phyloP scores from a whole-genome alignment of 2,888 invertebrate genomes.

The Gymnoscelis rufifasciata region DNA sequence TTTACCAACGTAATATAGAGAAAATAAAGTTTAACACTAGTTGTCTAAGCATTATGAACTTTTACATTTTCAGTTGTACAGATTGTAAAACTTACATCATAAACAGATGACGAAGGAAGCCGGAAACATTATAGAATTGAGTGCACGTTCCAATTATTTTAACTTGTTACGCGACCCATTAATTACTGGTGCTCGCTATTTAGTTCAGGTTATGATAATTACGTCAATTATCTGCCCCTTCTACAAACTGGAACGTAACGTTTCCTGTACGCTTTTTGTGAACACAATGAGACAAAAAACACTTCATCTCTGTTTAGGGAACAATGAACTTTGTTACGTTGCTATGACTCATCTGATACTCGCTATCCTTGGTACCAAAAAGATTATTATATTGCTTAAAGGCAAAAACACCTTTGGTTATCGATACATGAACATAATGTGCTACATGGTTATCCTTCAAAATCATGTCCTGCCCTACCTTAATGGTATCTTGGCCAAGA shows the following conservation, averaged over 20 bases:
- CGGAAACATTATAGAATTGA: slow-evolving; percentile 6
- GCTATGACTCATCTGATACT: slow-evolving; percentile 13
- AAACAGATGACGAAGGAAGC: too few relatives aligned
- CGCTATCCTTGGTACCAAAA: too few relatives aligned
- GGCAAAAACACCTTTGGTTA: not conserved
- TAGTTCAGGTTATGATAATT: slow-evolving; percentile 23
- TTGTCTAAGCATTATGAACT: too few relatives aligned
- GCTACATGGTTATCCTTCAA: too few relatives aligned
- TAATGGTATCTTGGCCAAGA: not conserved
- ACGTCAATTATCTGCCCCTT: slow-evolving; percentile 21
- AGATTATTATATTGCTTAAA: not conserved
- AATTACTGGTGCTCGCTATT: slow-evolving; percentile 25
- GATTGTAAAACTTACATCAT: too few relatives aligned
- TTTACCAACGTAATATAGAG: too few relatives aligned
- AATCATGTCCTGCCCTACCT: too few relatives aligned
- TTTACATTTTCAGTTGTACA: too few relatives aligned
- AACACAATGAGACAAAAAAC: slow-evolving; percentile 19
- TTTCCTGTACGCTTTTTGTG: slow-evolving; percentile 17
- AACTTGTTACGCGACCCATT: slow-evolving; percentile 24
- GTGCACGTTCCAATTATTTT: slow-evolving; percentile 17
- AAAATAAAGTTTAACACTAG: too few relatives aligned
- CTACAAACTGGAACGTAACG: slow-evolving; percentile 23
- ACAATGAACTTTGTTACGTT: slow-evolving; percentile 19
- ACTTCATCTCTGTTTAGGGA: slow-evolving; percentile 18
- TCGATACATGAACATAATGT: too few relatives aligned